phyloP scores from a whole-genome alignment of 2,797 vertebrate species.

The Spinibarbus caldwelli region DNA sequence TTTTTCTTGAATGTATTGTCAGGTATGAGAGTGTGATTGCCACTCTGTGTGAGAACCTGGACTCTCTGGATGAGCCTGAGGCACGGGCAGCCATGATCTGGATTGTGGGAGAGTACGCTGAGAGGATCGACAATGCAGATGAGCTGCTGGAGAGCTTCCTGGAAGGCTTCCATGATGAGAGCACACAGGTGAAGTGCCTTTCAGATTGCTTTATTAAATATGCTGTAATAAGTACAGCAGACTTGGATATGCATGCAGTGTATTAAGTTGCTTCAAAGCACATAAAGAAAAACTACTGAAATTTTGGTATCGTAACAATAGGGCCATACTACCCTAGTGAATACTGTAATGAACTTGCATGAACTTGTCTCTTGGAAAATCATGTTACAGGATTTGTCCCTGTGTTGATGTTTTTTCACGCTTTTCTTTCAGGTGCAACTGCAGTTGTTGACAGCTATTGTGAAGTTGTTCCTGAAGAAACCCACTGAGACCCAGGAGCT shows the following conservation, averaged over 20 bases:
- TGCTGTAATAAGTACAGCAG: background rate
- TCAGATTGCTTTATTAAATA: background rate
- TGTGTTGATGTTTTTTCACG: background rate
- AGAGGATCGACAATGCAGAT: slow-evolving; percentile 97
- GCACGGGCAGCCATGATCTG: slow-evolving; percentile 99
- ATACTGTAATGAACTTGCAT: background rate
- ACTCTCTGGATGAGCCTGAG: slow-evolving; percentile 96
- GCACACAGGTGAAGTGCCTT: slow-evolving; percentile 85
- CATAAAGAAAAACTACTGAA: background rate
- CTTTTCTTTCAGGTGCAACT: slow-evolving; percentile 87
- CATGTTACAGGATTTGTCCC: background rate
- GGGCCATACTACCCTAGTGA: background rate
- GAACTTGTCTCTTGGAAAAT: background rate
- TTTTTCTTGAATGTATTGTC: background rate
- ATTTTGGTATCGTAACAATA: background rate
- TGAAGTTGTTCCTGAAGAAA: slow-evolving; percentile 97
- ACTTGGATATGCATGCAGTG: background rate
- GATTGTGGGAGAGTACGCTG: slow-evolving; percentile 98
- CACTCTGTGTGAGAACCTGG: slow-evolving; percentile 95
- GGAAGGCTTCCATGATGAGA: slow-evolving; percentile 98
- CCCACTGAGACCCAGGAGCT: slow-evolving; percentile 97
- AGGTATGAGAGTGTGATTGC: slow-evolving; percentile 99
- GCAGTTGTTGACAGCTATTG: slow-evolving; percentile 93
- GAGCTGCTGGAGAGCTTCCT: slow-evolving; percentile 97
- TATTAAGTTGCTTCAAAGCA: background rate